Evolutionary conservation across 2,888 invertebrate genomes (phyloP), one percentile per base, ranked within the genome.

Genomic region (Argynnis bischoffii): DNA sequence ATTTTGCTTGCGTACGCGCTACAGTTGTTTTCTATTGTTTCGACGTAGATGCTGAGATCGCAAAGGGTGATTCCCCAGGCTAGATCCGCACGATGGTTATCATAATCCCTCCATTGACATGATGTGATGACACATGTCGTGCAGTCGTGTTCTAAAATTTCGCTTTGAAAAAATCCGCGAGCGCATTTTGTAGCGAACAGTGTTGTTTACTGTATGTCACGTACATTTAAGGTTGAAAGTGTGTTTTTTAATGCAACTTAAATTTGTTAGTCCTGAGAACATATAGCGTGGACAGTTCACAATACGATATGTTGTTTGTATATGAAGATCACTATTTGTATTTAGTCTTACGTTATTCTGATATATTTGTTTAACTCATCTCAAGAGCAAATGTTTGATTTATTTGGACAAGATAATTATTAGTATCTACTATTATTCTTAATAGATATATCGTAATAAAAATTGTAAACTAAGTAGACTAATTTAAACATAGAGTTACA

Each of bases 71-170:
- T 92, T 89, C 90, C 90, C 90, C 82, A 83, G 75, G 84, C 84
- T 89, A 87, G 90, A 90, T 90, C 86, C 87, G 88, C 85, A 86
- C 90, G 92, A 92, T 92, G 86, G 92, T 91, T 92, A 92, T 92
- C 92, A 91, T 92, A 92, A 92, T 92, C 92, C 91, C 88, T 85
- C 87, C 91, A 91, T 91, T 91, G 92, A 92, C 89, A 86, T 90
- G 88, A 92, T 92, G 92, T 92, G 92, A 92, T 90, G 92, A 92
- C 92, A 92, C 92, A 92, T 92, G 92, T 92, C 92, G 90, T 86
- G 87, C 79, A 79, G 83, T 87, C 87, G 88, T 85, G 88, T 84
- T 88, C 84, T 86, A 89, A 88, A 92, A 90, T 87, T 87, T 88
- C 82, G 81, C 81, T 88, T 86, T 85, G 84, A 89, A 88, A 61